Evolutionary conservation across 2,113 vertebrate genomes (phyloP).

Genomic region (Cygnus buccinator): DNA sequence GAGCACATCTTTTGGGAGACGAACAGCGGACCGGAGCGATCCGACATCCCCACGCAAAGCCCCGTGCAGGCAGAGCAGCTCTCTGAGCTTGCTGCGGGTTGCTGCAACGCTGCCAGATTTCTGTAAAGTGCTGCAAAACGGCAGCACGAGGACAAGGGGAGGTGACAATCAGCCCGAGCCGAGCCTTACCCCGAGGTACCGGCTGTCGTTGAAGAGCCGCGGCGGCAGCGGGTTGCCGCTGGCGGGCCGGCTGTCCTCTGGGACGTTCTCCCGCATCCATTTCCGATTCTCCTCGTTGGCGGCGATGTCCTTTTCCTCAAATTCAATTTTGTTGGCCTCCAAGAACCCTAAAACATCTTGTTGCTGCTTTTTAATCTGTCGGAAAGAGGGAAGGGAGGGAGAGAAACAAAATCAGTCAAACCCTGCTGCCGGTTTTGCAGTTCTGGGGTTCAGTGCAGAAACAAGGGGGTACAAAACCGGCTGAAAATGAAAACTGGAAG

Average conservation of each 20-base stretch:
- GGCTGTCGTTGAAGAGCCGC: conserved; percentile 93
- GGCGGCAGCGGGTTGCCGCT: conserved; percentile 92
- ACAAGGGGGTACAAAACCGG: not conserved
- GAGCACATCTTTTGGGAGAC: not conserved
- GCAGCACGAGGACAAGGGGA: not conserved
- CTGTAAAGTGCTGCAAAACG: not conserved
- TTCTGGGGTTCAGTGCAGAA: not conserved
- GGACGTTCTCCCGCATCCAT: conserved; percentile 97
- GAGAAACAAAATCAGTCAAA: not conserved
- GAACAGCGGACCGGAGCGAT: not conserved
- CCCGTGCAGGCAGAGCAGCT: not conserved
- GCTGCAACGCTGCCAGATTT: not conserved
- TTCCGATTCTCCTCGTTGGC: conserved; percentile 92
- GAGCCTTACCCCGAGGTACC: conserved; percentile 90
- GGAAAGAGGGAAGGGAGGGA: not conserved
- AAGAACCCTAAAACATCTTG: conserved; percentile 94
- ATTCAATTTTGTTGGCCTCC: conserved; percentile 93
- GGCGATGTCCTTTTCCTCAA: conserved; percentile 94
- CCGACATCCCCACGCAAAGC: not conserved
- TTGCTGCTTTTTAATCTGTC: conserved; percentile 97
- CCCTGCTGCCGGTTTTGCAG: fast-evolving
- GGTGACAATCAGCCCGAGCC: not conserved
- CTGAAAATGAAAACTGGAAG: not conserved
- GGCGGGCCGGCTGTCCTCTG: conserved; percentile 85
- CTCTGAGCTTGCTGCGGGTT: not conserved